A percentile compares a stretch with the other conserved stretches of the same genome.
Conservation (phyloP, 2,113 vertebrate genomes). For the Synodontis membranacea region DNA sequence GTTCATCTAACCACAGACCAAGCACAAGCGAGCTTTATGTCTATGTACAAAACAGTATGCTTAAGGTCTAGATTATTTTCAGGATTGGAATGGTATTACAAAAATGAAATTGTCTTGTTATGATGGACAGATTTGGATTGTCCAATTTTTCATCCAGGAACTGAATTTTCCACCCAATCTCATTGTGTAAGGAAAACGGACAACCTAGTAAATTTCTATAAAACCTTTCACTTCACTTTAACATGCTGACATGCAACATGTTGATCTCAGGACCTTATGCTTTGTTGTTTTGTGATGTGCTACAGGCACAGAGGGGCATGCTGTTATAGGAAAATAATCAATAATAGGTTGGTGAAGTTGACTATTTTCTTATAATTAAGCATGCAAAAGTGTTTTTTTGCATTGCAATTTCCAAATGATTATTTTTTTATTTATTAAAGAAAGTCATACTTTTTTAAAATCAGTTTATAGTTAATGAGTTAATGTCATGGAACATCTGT, state of each 20-base stretch:
- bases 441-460: neutral
- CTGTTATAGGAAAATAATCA: neutral
- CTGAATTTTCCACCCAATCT: neutral
- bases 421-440: neutral
- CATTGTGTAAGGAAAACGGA: neutral
- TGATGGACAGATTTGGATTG: neutral
- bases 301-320: neutral
- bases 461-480: neutral
- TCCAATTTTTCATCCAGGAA: constrained; percentile 10
- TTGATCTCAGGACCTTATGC: neutral
- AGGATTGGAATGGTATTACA: neutral
- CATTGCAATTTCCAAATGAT: neutral
- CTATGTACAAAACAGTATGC: neutral
- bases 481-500: neutral
- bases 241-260: neutral
- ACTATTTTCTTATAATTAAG: neutral
- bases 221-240: neutral
- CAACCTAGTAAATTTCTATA: neutral
- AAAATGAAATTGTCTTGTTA: neutral
- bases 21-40: neutral
- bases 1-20: neutral
- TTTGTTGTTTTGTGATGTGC: neutral
- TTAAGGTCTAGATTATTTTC: neutral
- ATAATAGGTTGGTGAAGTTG: neutral
- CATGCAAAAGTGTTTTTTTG: neutral